phyloP scores from a whole-genome alignment of 2,888 invertebrate species.

The Taenaris catops region DNA sequence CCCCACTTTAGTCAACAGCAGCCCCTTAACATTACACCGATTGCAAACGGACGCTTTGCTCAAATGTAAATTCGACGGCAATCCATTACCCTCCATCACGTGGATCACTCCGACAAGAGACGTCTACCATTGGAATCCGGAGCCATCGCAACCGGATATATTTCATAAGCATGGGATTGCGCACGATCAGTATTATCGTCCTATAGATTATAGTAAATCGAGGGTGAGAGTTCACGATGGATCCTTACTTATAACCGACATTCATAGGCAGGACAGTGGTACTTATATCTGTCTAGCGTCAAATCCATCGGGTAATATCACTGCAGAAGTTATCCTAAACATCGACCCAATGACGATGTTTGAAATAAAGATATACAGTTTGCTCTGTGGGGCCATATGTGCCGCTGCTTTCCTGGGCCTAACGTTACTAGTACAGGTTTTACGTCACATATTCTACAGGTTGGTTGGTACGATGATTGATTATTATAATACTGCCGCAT shows the following conservation, averaged over 20 bases:
- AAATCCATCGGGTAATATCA: conserved; percentile 90
- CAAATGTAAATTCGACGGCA: conserved; percentile 88
- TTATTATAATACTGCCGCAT: no score
- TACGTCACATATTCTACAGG: conserved; percentile 85
- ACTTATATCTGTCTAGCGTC: conserved; percentile 91
- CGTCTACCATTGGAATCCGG: conserved; percentile 89
- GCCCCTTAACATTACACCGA: conserved; percentile 82
- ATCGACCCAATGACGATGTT: conserved; percentile 93
- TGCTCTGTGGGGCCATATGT: conserved; percentile 89
- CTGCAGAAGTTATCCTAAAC: conserved; percentile 86
- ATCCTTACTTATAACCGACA: conserved; percentile 84
- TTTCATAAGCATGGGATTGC: conserved; percentile 83
- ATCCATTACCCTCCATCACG: conserved; percentile 88
- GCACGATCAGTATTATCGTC: conserved; percentile 74
- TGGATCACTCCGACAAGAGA: conserved; percentile 90
- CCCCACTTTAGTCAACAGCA: conserved; percentile 80
- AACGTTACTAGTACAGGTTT: conserved; percentile 88
- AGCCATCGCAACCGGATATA: conserved; percentile 82
- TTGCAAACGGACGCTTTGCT: conserved; percentile 84
- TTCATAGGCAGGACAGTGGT: conserved; percentile 90
- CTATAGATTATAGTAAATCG: conserved; percentile 67
- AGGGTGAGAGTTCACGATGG: conserved; percentile 86
- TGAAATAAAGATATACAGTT: conserved; percentile 90
- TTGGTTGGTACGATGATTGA: no score
- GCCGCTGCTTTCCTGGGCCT: conserved; percentile 89